A percentile compares a stretch with the other conserved stretches of the same genome.
phyloP scores from a whole-genome alignment of 1,140 invertebrate species.

The Venturia canescens region DNA sequence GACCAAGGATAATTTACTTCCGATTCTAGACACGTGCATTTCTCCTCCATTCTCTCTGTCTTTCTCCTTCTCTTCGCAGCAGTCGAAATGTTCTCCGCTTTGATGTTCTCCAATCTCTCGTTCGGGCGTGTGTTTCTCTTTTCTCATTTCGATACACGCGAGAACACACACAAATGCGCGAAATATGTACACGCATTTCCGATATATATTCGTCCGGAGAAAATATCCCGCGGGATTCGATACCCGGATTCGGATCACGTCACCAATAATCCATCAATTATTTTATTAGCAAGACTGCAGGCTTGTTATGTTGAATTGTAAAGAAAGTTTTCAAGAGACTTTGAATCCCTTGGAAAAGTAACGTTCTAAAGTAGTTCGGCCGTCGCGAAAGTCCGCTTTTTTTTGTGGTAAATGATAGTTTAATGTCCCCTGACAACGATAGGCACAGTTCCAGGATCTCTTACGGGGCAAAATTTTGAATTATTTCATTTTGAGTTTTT shows the following conservation, averaged over 20 bases:
- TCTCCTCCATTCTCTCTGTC: background rate
- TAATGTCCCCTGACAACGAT: no score
- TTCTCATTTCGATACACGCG: background rate
- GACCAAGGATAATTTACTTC: slow-evolving; percentile 52
- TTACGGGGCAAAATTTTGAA: no score
- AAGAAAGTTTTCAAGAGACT: background rate
- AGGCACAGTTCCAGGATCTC: no score
- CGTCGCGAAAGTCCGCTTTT: no score
- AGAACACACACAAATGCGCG: background rate
- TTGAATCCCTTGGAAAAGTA: no score
- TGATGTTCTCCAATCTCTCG: slow-evolving; percentile 45
- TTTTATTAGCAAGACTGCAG: slow-evolving; percentile 49
- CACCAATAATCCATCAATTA: slow-evolving; percentile 52
- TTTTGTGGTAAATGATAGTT: no score
- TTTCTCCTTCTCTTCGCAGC: background rate
- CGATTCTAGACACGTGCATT: slow-evolving; percentile 50
- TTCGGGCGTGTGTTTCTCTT: background rate
- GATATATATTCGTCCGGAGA: no score
- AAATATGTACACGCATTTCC: background rate
- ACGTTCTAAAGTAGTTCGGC: no score
- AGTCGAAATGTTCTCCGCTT: slow-evolving; percentile 43
- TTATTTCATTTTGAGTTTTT: no score
- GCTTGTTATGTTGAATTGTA: background rate
- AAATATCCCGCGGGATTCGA: background rate
- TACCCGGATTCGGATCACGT: slow-evolving; percentile 46